Evolutionary conservation across 2,888 invertebrate genomes (phyloP).

Genomic region (Campoplex nolae): DNA sequence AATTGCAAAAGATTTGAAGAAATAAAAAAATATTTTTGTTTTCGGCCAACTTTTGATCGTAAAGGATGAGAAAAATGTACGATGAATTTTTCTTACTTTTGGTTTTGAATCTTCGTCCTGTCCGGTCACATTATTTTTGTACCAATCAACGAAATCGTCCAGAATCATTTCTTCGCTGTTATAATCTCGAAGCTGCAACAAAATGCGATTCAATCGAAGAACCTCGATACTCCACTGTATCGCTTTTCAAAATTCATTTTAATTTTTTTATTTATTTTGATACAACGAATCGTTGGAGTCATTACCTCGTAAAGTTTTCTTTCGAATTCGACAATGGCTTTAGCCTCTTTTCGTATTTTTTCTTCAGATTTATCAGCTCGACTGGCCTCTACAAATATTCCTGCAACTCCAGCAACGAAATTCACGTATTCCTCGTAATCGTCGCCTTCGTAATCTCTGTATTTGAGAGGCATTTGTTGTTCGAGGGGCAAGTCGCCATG

Average conservation of each 20-base stretch:
- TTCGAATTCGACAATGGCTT: constrained; percentile 73
- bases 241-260: too few species aligned
- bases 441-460: constrained; percentile 60
- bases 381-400: constrained; percentile 67
- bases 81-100: constrained; percentile 19
- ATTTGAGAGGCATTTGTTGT: constrained; percentile 27
- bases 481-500: constrained; percentile 44
- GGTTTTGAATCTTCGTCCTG: constrained; percentile 33
- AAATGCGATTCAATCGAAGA: neutral
- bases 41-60: too few species aligned
- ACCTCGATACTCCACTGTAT: neutral
- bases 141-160: constrained; percentile 48
- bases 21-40: neutral
- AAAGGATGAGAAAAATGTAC: neutral
- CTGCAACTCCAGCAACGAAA: constrained; percentile 66
- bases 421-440: constrained; percentile 37
- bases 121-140: constrained; percentile 50
- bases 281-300: neutral
- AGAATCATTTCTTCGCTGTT: neutral
- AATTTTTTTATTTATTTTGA: neutral
- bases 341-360: constrained; percentile 67
- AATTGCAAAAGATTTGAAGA: neutral
- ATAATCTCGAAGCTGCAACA: constrained; percentile 24
- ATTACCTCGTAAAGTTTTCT: constrained; percentile 58
- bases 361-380: constrained; percentile 65